A percentile compares a stretch with the other conserved stretches of the same genome.
These are phyloP conservation scores for Bilobella aurantiaca DNA, from an alignment of 1,140 invertebrate genomes.

Conservation along the genomic window DNA sequence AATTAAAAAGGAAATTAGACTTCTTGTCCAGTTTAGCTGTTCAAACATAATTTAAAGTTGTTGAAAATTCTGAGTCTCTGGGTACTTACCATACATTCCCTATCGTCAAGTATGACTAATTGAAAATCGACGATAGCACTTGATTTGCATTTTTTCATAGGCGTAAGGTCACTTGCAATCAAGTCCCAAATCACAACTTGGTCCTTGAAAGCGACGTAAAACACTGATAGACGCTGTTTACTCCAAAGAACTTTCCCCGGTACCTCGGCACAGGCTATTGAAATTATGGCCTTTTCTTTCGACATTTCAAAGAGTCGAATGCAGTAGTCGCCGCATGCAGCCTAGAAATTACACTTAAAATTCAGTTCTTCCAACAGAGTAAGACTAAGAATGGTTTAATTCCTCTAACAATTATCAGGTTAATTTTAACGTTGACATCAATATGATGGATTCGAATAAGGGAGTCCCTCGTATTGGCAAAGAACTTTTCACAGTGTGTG, in stretches of 20 bases:
- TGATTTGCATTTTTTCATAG: neutral
- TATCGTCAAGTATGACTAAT: neutral
- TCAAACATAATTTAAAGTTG: neutral
- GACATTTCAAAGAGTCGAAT: neutral
- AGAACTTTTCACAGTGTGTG: neutral
- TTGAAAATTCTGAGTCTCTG: neutral
- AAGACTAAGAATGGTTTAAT: neutral
- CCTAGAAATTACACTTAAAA: neutral
- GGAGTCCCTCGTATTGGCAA: neutral
- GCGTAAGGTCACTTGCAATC: neutral
- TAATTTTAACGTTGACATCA: neutral
- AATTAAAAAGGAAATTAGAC: neutral
- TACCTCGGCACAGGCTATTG: neutral
- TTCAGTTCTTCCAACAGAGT: neutral
- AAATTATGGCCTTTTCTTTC: neutral
- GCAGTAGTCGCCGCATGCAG: neutral
- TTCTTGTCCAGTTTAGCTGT: neutral
- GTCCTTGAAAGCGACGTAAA: neutral
- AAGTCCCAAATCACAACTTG: neutral
- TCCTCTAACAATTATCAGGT: neutral
- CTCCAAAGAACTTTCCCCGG: neutral
- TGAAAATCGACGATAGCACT: neutral
- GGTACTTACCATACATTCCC: neutral
- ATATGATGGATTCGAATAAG: neutral
- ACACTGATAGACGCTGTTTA: neutral